Evolutionary conservation across 53 echinoderm and acorn worm species (phyloP).

Genomic region (Temnopleurus reevesii): DNA sequence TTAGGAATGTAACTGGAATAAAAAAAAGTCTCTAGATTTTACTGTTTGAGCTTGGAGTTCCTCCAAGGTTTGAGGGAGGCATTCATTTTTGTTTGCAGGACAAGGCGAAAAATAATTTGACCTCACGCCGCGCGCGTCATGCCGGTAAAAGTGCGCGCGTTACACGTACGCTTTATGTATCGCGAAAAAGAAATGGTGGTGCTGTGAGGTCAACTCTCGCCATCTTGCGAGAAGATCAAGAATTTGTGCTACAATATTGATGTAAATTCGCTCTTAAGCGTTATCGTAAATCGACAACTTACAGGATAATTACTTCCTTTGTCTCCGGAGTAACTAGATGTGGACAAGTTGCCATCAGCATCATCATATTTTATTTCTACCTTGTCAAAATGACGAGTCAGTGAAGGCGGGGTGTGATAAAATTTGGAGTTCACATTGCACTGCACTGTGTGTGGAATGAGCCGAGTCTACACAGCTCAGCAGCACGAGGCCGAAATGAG

Average conservation of each 20-base stretch:
- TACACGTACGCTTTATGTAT: too few relatives aligned
- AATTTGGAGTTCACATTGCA: neutral
- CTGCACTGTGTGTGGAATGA: neutral
- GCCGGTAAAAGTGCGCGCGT: too few relatives aligned
- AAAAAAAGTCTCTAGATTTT: too few relatives aligned
- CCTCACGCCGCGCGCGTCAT: too few relatives aligned
- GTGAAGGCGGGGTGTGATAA: slow-evolving; percentile 58
- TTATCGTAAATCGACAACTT: neutral
- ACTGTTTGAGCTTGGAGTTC: too few relatives aligned
- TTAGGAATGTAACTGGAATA: too few relatives aligned
- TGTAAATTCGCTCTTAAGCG: neutral
- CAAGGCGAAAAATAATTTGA: too few relatives aligned
- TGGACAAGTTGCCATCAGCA: neutral
- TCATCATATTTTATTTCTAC: slow-evolving; percentile 6
- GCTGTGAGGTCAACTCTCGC: slow-evolving; percentile 71
- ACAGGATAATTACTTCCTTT: neutral
- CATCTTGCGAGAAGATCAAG: slow-evolving; percentile 67
- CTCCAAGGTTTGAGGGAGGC: too few relatives aligned
- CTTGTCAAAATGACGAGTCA: neutral
- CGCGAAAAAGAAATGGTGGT: slow-evolving; percentile 28
- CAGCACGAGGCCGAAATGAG: slow-evolving; percentile 56
- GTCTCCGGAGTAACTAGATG: neutral
- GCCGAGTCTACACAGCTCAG: neutral
- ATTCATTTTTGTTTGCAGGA: too few relatives aligned
- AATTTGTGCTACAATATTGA: slow-evolving; percentile 19